Evolutionary conservation across 1,140 invertebrate genomes (phyloP).

Genomic region (Hylyphantes graminicola): DNA sequence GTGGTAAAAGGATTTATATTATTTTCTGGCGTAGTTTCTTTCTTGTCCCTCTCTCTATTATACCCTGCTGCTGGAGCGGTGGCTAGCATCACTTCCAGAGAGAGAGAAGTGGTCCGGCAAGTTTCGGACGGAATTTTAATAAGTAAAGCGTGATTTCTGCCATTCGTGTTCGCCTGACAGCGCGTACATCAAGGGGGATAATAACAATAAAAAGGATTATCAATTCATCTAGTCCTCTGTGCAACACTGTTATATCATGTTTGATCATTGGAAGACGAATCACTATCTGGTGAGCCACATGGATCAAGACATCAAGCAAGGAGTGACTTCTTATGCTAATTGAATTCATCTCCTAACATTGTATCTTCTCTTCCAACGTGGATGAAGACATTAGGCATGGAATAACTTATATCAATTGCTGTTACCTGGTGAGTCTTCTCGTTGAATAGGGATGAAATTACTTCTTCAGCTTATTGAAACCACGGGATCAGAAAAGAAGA

Average conservation of each 20-base stretch:
- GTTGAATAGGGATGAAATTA: background rate
- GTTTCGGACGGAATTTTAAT: constrained; percentile 39
- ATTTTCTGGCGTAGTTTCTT: too few species aligned
- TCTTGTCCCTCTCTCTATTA: background rate
- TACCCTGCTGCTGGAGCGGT: background rate
- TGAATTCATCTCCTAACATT: too few species aligned
- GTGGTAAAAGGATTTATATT: too few species aligned
- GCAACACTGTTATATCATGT: too few species aligned
- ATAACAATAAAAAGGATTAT: constrained; percentile 9
- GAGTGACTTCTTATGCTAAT: too few species aligned
- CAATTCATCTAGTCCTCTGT: background rate
- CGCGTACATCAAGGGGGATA: background rate
- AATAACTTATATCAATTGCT: too few species aligned
- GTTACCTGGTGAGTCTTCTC: background rate
- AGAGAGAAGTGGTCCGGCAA: constrained; percentile 27
- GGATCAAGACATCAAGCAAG: too few species aligned
- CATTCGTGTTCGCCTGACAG: constrained; percentile 2
- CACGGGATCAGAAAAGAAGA: background rate
- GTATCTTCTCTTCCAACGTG: too few species aligned
- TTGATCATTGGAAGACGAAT: too few species aligned
- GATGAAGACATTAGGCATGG: too few species aligned
- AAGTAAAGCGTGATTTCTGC: constrained; percentile 34
- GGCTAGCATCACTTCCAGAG: background rate
- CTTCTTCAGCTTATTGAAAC: background rate
- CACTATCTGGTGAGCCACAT: too few species aligned